Evolutionary conservation across 2,888 invertebrate species (phyloP).

Genomic region (Maniola hyperantus): DNA sequence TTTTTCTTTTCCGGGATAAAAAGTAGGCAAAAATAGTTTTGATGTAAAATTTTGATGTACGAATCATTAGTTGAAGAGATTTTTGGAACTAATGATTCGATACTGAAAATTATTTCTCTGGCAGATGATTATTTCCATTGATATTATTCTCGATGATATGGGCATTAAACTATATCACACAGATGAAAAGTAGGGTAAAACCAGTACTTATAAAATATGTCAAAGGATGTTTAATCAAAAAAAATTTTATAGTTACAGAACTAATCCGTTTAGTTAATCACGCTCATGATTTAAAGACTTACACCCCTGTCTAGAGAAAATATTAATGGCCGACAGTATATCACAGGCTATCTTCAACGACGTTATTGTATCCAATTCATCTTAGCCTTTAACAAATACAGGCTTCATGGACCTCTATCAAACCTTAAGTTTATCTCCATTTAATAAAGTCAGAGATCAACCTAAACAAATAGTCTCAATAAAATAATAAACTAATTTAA

Average conservation of each 20-base stretch:
- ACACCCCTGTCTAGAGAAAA: conserved; percentile 19
- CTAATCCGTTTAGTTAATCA: conserved; percentile 13
- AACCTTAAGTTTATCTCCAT: neutral
- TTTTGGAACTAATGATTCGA: too few relatives aligned
- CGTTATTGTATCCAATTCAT: conserved; percentile 14
- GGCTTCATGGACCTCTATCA: conserved; percentile 3
- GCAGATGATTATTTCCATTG: too few relatives aligned
- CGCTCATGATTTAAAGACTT: conserved; percentile 19
- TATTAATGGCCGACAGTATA: conserved; percentile 19
- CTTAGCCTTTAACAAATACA: conserved; percentile 15
- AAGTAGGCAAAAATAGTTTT: too few relatives aligned
- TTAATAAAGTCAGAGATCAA: conserved; percentile 1
- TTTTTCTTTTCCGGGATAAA: too few relatives aligned
- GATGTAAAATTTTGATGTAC: too few relatives aligned
- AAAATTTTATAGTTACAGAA: neutral
- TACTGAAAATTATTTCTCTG: too few relatives aligned
- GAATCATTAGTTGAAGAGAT: too few relatives aligned
- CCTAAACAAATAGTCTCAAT: neutral
- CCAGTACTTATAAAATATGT: too few relatives aligned
- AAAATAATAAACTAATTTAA: neutral
- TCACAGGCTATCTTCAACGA: conserved; percentile 17
- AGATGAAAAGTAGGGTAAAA: too few relatives aligned
- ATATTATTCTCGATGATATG: too few relatives aligned
- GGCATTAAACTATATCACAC: too few relatives aligned
- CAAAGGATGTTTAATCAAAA: neutral